A percentile compares a stretch with the other conserved stretches of the same genome.
These are phyloP conservation scores for Phymanthus crucifer DNA, from an alignment of 92 coral and sea anemone genomes.

Conservation along the genomic window DNA sequence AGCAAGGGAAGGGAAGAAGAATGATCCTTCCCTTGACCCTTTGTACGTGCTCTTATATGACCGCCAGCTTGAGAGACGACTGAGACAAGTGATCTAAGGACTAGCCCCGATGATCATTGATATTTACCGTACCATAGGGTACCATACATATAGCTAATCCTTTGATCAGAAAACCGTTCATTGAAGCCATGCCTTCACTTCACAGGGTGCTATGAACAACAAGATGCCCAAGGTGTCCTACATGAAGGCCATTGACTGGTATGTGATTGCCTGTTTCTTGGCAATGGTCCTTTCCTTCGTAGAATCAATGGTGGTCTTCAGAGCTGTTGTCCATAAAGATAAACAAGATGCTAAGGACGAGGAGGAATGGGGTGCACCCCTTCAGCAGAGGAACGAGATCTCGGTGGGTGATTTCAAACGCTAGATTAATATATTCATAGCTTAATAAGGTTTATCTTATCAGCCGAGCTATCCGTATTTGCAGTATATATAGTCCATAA, in stretches of 20 bases:
- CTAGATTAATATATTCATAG: not conserved
- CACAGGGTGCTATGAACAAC: constrained; percentile 50
- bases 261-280: constrained; percentile 43
- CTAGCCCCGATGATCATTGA: too few species aligned
- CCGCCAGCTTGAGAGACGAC: too few species aligned
- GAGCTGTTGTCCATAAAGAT: constrained; percentile 21
- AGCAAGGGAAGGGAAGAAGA: too few species aligned
- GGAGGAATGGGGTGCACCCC: constrained; percentile 43
- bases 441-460: too few species aligned
- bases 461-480: too few species aligned
- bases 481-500: too few species aligned
- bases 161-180: too few species aligned
- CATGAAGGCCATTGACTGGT: constrained; percentile 58
- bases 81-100: too few species aligned
- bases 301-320: constrained; percentile 45
- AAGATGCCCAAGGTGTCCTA: constrained; percentile 52
- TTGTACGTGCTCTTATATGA: too few species aligned
- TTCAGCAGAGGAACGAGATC: not conserved
- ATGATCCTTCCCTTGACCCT: too few species aligned
- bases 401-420: constrained; percentile 7
- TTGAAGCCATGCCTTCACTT: not conserved
- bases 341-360: constrained; percentile 31
- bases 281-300: constrained; percentile 52
- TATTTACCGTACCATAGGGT: too few species aligned
- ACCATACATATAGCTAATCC: too few species aligned